Conservation (phyloP, 2,113 vertebrate genomes). For the Scopus umbretta region DNA sequence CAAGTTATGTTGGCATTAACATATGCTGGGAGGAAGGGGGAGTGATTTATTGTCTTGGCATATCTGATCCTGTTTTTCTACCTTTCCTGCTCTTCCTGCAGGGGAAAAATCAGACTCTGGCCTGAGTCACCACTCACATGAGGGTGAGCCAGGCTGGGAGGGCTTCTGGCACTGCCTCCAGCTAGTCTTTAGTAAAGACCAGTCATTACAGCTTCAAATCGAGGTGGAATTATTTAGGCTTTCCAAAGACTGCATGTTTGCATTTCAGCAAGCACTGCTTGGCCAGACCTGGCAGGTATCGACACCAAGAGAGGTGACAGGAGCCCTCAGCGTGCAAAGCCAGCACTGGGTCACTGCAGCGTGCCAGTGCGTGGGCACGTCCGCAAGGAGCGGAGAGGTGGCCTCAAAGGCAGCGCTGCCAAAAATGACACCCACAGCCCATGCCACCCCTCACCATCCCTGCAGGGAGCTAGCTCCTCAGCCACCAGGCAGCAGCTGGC, state of each 20-base stretch:
- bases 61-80: not conserved
- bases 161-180: not conserved
- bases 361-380: not conserved
- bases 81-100: not conserved
- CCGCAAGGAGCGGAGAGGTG: not conserved
- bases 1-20: not conserved
- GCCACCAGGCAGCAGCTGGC: not conserved
- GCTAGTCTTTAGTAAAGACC: not conserved
- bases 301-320: not conserved
- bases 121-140: not conserved
- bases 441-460: accelerated
- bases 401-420: not conserved
- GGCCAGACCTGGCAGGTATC: not conserved
- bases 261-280: not conserved
- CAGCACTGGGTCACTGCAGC: not conserved
- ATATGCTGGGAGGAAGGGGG: not conserved
- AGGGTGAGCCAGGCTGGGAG: not conserved
- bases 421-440: not conserved
- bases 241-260: not conserved
- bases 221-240: not conserved
- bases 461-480: not conserved
- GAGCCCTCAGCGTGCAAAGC: accelerated
- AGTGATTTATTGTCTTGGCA: not conserved
- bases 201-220: not conserved
- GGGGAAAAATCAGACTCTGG: not conserved